phyloP scores from a whole-genome alignment of 2,888 invertebrate species.

The Orthosia gracilis region DNA sequence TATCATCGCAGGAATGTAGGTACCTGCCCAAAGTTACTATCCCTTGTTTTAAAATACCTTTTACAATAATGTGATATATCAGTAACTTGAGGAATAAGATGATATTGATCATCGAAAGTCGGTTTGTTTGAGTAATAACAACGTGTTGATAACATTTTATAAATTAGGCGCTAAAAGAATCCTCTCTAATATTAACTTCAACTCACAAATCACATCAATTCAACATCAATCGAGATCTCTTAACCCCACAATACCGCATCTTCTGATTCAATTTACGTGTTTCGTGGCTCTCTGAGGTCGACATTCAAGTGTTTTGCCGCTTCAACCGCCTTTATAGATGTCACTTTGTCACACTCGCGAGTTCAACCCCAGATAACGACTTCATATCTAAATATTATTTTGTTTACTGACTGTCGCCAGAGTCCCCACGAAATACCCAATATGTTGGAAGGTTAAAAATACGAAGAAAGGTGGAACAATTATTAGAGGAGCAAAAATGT shows the following conservation, averaged over 20 bases:
- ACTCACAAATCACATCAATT: slow-evolving; percentile 15
- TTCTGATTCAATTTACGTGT: slow-evolving; percentile 63
- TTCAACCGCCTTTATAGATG: slow-evolving; percentile 84
- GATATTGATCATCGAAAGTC: neutral
- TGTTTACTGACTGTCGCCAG: slow-evolving; percentile 70
- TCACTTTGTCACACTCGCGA: slow-evolving; percentile 85
- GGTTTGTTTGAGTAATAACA: neutral
- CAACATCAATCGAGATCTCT: slow-evolving; percentile 10
- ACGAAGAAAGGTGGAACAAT: slow-evolving; percentile 2
- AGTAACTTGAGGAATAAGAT: neutral
- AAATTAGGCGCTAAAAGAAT: neutral
- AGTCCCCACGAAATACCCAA: slow-evolving; percentile 63
- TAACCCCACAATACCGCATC: slow-evolving; percentile 59
- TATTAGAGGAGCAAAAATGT: neutral
- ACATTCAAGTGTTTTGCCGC: slow-evolving; percentile 83
- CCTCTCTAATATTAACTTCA: neutral
- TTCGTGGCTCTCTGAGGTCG: slow-evolving; percentile 76
- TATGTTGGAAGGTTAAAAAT: slow-evolving; percentile 44
- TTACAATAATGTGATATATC: neutral
- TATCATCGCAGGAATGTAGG: neutral
- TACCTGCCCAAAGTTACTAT: neutral
- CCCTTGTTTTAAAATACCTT: neutral
- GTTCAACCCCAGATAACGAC: slow-evolving; percentile 81
- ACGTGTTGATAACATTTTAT: neutral
- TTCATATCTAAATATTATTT: slow-evolving; percentile 77